These are phyloP conservation scores for Phalanger gymnotis DNA, from an alignment of 2,797 vertebrate genomes.

Conservation along the genomic window DNA sequence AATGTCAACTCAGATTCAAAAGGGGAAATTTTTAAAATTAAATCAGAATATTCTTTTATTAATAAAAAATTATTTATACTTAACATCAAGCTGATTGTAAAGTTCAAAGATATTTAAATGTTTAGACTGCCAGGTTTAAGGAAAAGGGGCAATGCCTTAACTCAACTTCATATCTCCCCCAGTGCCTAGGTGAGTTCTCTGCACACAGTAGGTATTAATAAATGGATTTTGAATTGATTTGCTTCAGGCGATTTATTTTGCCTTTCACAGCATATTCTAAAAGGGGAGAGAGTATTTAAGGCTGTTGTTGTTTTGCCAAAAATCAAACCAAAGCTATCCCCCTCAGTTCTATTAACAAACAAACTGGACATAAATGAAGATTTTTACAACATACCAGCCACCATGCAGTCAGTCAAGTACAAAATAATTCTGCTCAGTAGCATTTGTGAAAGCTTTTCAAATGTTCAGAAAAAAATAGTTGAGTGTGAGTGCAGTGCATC, in stretches of 20 bases:
- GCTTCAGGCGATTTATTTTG: slow-evolving; percentile 64
- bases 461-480: slow-evolving; percentile 61
- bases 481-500: slow-evolving; percentile 37
- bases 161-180: not conserved
- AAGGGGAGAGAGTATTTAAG: slow-evolving; percentile 24
- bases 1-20: not conserved
- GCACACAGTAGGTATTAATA: not conserved
- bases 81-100: slow-evolving; percentile 45
- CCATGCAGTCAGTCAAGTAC: slow-evolving; percentile 63
- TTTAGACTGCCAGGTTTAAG: not conserved
- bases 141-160: not conserved
- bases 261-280: slow-evolving; percentile 66
- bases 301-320: slow-evolving; percentile 65
- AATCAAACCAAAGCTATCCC: slow-evolving; percentile 71
- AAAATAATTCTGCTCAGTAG: slow-evolving; percentile 61
- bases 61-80: slow-evolving; percentile 6
- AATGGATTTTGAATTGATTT: not conserved
- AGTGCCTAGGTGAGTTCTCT: not conserved
- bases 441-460: slow-evolving; percentile 58
- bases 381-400: slow-evolving; percentile 16
- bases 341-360: slow-evolving; percentile 62
- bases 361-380: slow-evolving; percentile 66
- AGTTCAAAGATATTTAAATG: slow-evolving; percentile 16
- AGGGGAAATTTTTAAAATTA: not conserved
- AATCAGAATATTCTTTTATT: slow-evolving; percentile 35